These are phyloP conservation scores for Dinoponera quadriceps DNA, from an alignment of 1,140 invertebrate species.

Conservation along the genomic window DNA sequence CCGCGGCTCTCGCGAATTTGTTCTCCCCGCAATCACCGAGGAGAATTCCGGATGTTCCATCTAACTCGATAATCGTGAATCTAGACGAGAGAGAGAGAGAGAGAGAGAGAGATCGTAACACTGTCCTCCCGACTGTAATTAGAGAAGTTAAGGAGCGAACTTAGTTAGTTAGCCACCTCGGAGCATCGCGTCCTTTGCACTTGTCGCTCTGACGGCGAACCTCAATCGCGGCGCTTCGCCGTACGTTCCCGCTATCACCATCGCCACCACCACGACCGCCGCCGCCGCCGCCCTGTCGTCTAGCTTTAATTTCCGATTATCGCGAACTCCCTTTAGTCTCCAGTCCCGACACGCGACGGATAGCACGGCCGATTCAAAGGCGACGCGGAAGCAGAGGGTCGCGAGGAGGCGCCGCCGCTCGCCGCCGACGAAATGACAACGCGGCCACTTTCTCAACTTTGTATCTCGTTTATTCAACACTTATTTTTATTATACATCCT, in stretches of 20 bases:
- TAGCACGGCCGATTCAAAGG: neutral
- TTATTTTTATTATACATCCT: slow-evolving; percentile 81
- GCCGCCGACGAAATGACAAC: slow-evolving; percentile 3
- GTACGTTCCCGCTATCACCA: too few species aligned
- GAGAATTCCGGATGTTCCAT: neutral
- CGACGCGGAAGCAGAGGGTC: neutral
- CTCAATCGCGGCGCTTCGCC: neutral
- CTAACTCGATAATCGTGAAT: slow-evolving; percentile 30
- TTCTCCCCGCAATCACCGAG: neutral
- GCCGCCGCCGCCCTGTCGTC: neutral
- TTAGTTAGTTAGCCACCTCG: neutral
- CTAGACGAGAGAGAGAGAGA: neutral
- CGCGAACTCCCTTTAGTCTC: too few species aligned
- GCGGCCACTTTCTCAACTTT: slow-evolving; percentile 70
- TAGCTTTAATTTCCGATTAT: slow-evolving; percentile 29
- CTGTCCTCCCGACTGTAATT: slow-evolving; percentile 9
- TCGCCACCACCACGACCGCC: too few species aligned
- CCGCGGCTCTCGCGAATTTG: slow-evolving; percentile 5
- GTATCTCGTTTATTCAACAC: slow-evolving; percentile 82
- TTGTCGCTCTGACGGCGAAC: neutral
- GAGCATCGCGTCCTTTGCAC: neutral
- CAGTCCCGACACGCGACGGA: too few species aligned
- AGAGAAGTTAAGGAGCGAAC: slow-evolving; percentile 17
- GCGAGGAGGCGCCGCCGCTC: neutral
- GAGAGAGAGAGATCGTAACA: neutral